Conservation (phyloP, 1,140 invertebrate species). For the Orchesella cincta region DNA sequence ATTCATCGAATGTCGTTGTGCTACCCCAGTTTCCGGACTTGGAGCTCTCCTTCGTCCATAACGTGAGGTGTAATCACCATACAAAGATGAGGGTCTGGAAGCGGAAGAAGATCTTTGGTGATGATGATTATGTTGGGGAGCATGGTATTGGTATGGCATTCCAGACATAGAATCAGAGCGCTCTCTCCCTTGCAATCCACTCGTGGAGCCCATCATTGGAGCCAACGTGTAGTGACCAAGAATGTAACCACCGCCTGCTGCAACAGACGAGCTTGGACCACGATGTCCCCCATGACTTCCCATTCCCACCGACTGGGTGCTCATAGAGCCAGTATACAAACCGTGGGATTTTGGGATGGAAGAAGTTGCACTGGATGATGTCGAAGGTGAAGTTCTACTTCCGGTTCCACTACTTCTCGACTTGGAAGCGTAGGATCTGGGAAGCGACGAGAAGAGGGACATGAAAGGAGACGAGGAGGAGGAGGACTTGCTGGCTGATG, state of each 20-base stretch:
- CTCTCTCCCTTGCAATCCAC: not conserved
- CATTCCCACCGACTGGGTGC: not conserved
- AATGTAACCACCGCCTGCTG: constrained; percentile 39
- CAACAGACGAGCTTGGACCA: constrained; percentile 18
- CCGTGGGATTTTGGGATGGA: not conserved
- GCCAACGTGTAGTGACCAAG: constrained; percentile 45
- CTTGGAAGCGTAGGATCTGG: constrained; percentile 6
- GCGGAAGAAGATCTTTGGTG: constrained; percentile 12
- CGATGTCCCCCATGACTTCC: not conserved
- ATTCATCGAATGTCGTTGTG: constrained; percentile 1
- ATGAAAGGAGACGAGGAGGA: not conserved
- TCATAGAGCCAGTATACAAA: not conserved
- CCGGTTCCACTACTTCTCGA: not conserved
- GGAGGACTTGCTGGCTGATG: not conserved
- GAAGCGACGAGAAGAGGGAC: not conserved
- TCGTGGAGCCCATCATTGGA: constrained; percentile 29
- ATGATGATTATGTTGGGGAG: not conserved
- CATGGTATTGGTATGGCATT: not conserved
- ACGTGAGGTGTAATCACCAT: not conserved
- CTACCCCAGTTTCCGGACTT: not conserved
- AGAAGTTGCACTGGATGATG: not conserved
- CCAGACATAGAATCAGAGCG: not conserved
- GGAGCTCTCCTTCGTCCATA: constrained; percentile 5
- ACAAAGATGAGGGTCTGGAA: constrained; percentile 11
- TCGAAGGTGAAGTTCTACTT: no score